Evolutionary conservation across 1,140 invertebrate genomes (phyloP), one percentile per base, ranked within the genome.

Genomic region (Teleogryllus occipitalis): DNA sequence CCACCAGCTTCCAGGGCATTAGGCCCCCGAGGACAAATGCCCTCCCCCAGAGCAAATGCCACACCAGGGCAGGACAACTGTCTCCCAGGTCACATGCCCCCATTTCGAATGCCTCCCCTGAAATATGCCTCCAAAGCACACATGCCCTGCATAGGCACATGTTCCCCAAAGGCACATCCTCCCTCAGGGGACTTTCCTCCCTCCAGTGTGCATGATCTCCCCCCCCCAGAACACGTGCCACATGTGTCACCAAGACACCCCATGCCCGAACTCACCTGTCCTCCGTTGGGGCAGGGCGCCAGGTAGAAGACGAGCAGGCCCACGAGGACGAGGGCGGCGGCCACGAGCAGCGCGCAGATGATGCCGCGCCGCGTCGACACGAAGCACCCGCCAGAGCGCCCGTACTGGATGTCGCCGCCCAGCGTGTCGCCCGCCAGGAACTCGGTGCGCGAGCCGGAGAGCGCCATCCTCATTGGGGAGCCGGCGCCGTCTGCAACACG

Each of bases 171-270:
- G 27, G 27, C 27, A 2, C 27, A 39, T 1, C 27, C 27, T 39
- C 5, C 27, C 27, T 39, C 1, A 39, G 27, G 27, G 27, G 1
- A 39, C 27, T 1, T 39, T 1, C 27, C 27, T 39, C 27, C n/a
- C n/a, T n/a, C n/a, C n/a, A n/a, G n/a, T n/a, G n/a, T n/a, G n/a
- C n/a, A n/a, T n/a, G n/a, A n/a, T n/a, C n/a, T n/a, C n/a, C n/a
- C n/a, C n/a, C n/a, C 27, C 27, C 27, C 27, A 82, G 0, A 80
- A 5, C 18, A 83, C 83, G 12, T 73, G 78, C 46, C 84, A 81
- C 8, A 83, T 74, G n/a, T 78, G 81, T 5, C 27, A 5, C 27
- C 5, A 39, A 5, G 27, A 2, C 5, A 5, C 27, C 27, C 5
- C 27, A 5, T 39, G 27, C 27, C 47, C 82, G 81, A 14, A 65